Conservation (phyloP, 2,113 vertebrate species). For the Climacteris rufus region DNA sequence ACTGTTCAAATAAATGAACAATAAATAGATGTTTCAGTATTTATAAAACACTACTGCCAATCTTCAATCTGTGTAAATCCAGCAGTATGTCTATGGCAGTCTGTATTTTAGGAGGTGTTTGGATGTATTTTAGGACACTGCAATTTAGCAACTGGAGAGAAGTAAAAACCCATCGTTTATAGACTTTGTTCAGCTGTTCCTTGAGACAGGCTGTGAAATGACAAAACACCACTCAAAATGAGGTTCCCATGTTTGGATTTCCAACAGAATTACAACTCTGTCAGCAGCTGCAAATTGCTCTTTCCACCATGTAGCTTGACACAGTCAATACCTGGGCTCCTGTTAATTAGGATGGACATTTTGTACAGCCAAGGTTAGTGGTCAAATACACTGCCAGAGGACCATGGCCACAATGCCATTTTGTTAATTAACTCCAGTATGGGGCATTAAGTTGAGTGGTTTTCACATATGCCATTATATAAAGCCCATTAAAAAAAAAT, state of each 20-base stretch:
- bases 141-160: neutral
- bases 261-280: neutral
- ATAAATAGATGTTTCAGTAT: neutral
- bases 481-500: slow-evolving; percentile 2
- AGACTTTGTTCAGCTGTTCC: neutral
- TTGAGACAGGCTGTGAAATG: neutral
- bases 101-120: neutral
- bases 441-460: neutral
- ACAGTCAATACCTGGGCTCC: neutral
- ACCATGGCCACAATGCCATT: neutral
- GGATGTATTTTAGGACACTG: neutral
- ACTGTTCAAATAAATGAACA: neutral
- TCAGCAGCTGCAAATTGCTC: slow-evolving; percentile 5
- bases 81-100: neutral
- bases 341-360: neutral
- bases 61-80: neutral
- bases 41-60: neutral
- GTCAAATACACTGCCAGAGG: neutral
- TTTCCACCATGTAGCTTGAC: neutral
- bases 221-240: neutral
- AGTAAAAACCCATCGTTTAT: neutral
- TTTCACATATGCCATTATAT: neutral
- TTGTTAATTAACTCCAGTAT: neutral
- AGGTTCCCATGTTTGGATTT: neutral
- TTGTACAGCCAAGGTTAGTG: neutral